Evolutionary conservation across 1,140 invertebrate genomes (phyloP), one percentile per base, ranked within the genome.

Genomic region (Drosophila auraria): DNA sequence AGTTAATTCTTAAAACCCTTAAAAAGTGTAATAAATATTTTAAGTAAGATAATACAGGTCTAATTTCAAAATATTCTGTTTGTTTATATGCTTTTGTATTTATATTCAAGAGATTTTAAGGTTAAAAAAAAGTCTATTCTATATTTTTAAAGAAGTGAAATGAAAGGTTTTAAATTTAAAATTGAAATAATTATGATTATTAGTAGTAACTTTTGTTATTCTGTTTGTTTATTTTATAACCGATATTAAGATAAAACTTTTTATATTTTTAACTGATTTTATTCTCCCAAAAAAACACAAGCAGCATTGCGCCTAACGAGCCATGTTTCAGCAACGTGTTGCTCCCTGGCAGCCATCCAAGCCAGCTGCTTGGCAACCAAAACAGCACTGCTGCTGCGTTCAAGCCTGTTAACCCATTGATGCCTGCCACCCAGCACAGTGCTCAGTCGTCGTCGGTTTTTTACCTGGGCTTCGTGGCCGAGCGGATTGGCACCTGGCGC

Each of bases 371-470:
- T 56, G 53, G 33, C 49, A 66, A 36, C 64, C 77, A 60, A 65
- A 63, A 77, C 72, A 60, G 23, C 57, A 64, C 23, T 12, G 27
- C n/a, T 15, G 33, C 20, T 57, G 54, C 17, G 63, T 51, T 72
- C 53, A 30, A 72, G 65, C 61, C 70, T 73, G 77, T 89, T 87
- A 87, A 89, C 83, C 83, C 83, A 89, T 87, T 89, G 78, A 83
- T 62, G 82, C 82, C 78, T 40, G 50, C 65, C 33, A 44, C 49
- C 51, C 61, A 54, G 38, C 57, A 44, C 66, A 59, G 30, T 17
- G 84, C 64, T 80, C 58, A 27, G 70, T 44, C 58, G 78, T 15
- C 57, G 58, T 61, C 20, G 44, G 25, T 54, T 47, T 47, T 53
- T 78, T 79, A 79, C 76, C 61, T 59, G 62, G 56, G 66, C 76